phyloP scores from a whole-genome alignment of 2,888 invertebrate genomes.

The Andrena dorsata region DNA sequence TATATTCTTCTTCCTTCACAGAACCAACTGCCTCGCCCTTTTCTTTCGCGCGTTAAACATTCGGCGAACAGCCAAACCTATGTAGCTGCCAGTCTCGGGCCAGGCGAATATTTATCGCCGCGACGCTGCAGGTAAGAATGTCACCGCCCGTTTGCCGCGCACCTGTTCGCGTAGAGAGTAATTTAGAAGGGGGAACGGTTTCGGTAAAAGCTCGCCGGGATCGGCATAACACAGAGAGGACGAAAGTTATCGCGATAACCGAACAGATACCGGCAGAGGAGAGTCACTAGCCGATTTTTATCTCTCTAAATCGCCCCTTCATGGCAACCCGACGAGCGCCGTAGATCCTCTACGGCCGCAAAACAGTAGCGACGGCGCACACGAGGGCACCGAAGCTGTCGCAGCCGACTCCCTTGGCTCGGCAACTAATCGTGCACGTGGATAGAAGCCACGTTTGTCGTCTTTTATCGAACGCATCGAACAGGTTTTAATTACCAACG shows the following conservation, averaged over 20 bases:
- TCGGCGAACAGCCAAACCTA: neutral
- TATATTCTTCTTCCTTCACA: neutral
- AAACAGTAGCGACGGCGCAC: constrained; percentile 38
- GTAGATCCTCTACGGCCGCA: constrained; percentile 10
- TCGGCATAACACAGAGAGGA: constrained; percentile 24
- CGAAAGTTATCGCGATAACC: constrained; percentile 58
- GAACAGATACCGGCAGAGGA: constrained; percentile 19
- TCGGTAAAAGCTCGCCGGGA: constrained; percentile 38
- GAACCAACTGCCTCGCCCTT: neutral
- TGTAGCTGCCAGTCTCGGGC: neutral
- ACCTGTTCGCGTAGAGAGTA: constrained; percentile 44
- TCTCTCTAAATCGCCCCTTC: constrained; percentile 40
- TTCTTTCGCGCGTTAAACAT: too few relatives aligned
- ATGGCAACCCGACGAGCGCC: constrained; percentile 6
- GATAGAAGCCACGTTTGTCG: constrained; percentile 11
- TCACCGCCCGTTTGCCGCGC: constrained; percentile 28
- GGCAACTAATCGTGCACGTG: constrained; percentile 10
- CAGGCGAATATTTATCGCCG: constrained; percentile 28
- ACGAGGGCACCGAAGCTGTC: neutral
- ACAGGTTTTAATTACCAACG: constrained; percentile 38
- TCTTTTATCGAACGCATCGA: constrained; percentile 40
- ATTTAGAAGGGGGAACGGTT: constrained; percentile 33
- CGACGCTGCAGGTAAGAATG: constrained; percentile 24
- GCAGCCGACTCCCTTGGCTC: neutral
- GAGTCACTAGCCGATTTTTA: constrained; percentile 30